These are phyloP conservation scores for Leptobrachium leishanense DNA, from an alignment of 2,113 vertebrate species.

Conservation along the genomic window DNA sequence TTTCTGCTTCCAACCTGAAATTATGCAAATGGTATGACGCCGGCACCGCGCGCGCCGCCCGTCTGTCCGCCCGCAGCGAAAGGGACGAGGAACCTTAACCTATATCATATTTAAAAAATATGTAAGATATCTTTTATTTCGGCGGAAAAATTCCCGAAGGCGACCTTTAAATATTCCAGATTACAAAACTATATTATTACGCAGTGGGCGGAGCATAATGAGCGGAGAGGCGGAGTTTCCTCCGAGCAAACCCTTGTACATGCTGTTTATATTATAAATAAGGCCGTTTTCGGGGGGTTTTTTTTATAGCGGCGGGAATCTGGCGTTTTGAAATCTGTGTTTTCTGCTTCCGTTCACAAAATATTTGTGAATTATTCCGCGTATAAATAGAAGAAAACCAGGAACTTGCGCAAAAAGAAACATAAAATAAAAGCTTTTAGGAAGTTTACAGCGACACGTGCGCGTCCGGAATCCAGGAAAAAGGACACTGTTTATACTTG, in stretches of 20 bases:
- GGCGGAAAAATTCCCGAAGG: neutral
- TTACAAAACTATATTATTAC: slow-evolving; percentile 46
- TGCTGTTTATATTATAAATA: slow-evolving; percentile 43
- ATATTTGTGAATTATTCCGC: neutral
- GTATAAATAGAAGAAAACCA: neutral
- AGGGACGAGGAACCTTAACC: neutral
- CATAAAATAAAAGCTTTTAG: neutral
- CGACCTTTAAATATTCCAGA: slow-evolving; percentile 16
- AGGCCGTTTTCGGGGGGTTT: neutral
- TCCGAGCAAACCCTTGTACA: slow-evolving; percentile 12
- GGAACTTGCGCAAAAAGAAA: neutral
- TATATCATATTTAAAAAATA: slow-evolving; percentile 34
- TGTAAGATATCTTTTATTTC: slow-evolving; percentile 27
- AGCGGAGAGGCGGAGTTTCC: slow-evolving; percentile 4
- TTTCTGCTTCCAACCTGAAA: slow-evolving; percentile 25
- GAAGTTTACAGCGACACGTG: neutral
- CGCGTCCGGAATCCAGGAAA: neutral
- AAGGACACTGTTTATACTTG: slow-evolving; percentile 37
- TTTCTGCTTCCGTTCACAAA: neutral
- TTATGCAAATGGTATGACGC: slow-evolving; percentile 34
- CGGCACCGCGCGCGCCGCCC: too few species aligned
- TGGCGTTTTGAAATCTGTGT: neutral
- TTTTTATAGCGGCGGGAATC: slow-evolving; percentile 6
- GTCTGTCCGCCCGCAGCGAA: neutral
- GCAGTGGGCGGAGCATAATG: neutral